Evolutionary conservation across 2,888 invertebrate species (phyloP).

Genomic region (Tridacna gigas): DNA sequence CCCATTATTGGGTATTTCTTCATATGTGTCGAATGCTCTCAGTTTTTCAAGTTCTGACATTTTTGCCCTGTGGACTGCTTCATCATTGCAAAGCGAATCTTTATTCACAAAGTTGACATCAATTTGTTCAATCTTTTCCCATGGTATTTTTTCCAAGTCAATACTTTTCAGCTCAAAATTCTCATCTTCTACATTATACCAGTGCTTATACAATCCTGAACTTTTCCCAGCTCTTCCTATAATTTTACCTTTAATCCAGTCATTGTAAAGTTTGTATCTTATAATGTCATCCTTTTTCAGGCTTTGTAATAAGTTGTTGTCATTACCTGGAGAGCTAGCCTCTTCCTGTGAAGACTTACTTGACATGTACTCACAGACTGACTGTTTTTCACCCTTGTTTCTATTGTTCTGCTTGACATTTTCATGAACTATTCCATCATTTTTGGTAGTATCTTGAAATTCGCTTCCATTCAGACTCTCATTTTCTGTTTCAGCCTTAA

Average conservation of each 20-base stretch:
- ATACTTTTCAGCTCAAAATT: constrained; percentile 27
- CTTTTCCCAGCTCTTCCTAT: constrained; percentile 43
- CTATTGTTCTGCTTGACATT: background rate
- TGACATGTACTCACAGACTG: background rate
- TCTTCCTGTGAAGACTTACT: background rate
- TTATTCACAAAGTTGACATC: constrained; percentile 26
- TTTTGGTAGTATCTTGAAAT: no score
- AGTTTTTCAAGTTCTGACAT: constrained; percentile 45
- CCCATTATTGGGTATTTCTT: constrained; percentile 38
- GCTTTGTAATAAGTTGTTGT: background rate
- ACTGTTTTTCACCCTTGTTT: background rate
- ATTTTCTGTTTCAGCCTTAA: no score
- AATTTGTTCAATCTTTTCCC: constrained; percentile 15
- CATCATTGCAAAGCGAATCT: background rate
- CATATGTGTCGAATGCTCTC: constrained; percentile 44
- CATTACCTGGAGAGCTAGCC: no score
- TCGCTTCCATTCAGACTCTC: no score
- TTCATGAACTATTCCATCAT: no score
- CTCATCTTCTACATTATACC: constrained; percentile 51
- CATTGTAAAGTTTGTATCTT: constrained; percentile 11
- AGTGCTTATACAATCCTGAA: constrained; percentile 42
- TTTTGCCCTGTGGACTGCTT: no score
- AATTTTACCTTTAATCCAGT: constrained; percentile 39
- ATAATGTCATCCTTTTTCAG: background rate
- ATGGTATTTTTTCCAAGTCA: constrained; percentile 24